These are phyloP conservation scores for Anoplius nigerrimus DNA, from an alignment of 2,888 invertebrate species.

Conservation along the genomic window DNA sequence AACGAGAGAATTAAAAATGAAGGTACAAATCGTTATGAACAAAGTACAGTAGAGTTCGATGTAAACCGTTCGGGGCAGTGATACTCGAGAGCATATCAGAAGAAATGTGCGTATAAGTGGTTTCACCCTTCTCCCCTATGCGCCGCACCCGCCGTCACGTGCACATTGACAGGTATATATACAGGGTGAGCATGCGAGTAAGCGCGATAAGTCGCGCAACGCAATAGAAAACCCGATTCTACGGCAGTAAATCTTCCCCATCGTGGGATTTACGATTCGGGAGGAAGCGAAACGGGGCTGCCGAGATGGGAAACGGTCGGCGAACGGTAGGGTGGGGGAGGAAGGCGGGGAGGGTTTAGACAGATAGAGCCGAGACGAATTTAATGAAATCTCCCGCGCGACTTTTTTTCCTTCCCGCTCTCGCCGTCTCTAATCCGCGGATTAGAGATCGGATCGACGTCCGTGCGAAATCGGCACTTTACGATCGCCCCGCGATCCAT, in stretches of 20 bases:
- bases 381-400: constrained; percentile 58
- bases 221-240: constrained; percentile 59
- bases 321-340: constrained; percentile 14
- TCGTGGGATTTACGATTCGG: constrained; percentile 62
- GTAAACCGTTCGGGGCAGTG: too few relatives aligned
- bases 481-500: constrained; percentile 27
- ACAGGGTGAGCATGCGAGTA: constrained; percentile 24
- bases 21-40: too few relatives aligned
- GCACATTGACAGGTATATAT: constrained; percentile 39
- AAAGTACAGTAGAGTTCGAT: too few relatives aligned
- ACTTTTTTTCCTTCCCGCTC: constrained; percentile 40
- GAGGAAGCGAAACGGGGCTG: constrained; percentile 22
- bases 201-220: constrained; percentile 49
- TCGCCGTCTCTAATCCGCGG: constrained; percentile 50
- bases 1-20: too few relatives aligned
- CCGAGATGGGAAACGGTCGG: background rate
- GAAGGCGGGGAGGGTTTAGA: background rate
- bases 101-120: too few relatives aligned
- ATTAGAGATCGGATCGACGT: constrained; percentile 52
- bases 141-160: constrained; percentile 19
- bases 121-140: too few relatives aligned
- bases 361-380: constrained; percentile 53
- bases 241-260: constrained; percentile 61
- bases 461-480: constrained; percentile 50
- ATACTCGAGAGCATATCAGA: too few relatives aligned